These are phyloP conservation scores for Phorcus lineatus DNA, from an alignment of 2,888 invertebrate species.

Conservation along the genomic window DNA sequence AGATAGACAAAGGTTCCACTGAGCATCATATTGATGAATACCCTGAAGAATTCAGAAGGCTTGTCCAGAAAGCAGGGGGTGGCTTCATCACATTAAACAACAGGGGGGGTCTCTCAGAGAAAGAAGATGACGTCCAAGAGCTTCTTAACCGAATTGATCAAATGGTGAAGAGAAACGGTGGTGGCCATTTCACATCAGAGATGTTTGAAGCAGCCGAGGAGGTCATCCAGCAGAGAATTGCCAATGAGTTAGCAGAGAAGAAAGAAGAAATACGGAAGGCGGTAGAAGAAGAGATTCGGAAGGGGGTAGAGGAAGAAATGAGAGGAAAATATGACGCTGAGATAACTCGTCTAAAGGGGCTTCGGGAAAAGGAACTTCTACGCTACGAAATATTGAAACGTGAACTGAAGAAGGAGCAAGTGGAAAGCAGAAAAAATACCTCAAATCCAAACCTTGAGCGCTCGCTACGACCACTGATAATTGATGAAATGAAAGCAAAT, in stretches of 20 bases:
- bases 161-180: slow-evolving; percentile 28
- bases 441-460: no score
- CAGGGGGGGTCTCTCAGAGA: slow-evolving; percentile 6
- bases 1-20: background rate
- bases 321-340: no score
- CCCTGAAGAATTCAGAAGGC: background rate
- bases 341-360: no score
- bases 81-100: slow-evolving; percentile 33
- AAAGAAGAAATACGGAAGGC: background rate
- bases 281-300: background rate
- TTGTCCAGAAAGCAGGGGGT: background rate
- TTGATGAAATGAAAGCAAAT: no score
- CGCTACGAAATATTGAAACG: no score
- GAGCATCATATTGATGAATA: background rate
- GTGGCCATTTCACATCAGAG: slow-evolving; percentile 28
- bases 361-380: no score
- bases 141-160: slow-evolving; percentile 29
- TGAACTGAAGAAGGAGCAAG: no score
- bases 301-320: background rate
- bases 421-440: no score
- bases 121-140: slow-evolving; percentile 25
- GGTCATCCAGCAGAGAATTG: background rate
- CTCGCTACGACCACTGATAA: no score
- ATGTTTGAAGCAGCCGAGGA: slow-evolving; percentile 33
- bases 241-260: background rate